A percentile compares a stretch with the other conserved stretches of the same genome.
phyloP scores from a whole-genome alignment of 2,113 vertebrate genomes.

The Apteryx owenii region DNA sequence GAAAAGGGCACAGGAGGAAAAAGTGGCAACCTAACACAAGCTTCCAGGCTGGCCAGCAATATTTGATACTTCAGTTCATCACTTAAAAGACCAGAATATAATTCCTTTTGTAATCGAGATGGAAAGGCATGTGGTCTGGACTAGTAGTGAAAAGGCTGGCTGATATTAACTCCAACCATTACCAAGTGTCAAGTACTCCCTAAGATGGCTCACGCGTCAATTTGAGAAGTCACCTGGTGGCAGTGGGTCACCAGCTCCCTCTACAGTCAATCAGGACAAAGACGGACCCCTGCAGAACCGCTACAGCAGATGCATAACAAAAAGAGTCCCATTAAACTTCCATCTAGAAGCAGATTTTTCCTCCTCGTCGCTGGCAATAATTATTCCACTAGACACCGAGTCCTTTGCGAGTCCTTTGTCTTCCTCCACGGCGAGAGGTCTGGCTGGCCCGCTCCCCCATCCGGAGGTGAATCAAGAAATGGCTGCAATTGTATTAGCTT shows the following conservation, averaged over 20 bases:
- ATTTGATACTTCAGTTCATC: not conserved
- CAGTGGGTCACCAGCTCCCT: conserved; percentile 70
- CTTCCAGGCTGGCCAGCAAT: conserved; percentile 17
- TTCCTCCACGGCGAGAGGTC: not conserved
- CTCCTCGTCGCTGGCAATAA: not conserved
- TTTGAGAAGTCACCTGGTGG: conserved; percentile 63
- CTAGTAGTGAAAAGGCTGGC: conserved; percentile 29
- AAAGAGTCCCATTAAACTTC: conserved; percentile 16
- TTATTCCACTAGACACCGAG: not conserved
- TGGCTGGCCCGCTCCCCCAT: not conserved
- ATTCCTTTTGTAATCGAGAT: conserved; percentile 13
- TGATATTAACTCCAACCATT: conserved; percentile 33
- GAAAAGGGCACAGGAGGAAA: not conserved
- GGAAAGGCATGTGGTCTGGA: not conserved
- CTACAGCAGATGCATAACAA: not conserved
- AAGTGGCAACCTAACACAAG: conserved; percentile 12
- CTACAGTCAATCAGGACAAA: conserved; percentile 59
- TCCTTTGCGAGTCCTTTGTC: conserved; percentile 3
- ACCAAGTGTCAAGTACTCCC: conserved; percentile 54
- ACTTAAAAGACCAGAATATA: not conserved
- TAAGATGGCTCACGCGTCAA: conserved; percentile 49
- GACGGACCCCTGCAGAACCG: conserved; percentile 51
- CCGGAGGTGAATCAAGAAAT: not conserved
- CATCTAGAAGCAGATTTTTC: not conserved
- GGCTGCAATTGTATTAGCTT: not conserved